Base-by-base conservation (phyloP, 2,113 vertebrate genomes). In the Gavia stellata region DNA sequence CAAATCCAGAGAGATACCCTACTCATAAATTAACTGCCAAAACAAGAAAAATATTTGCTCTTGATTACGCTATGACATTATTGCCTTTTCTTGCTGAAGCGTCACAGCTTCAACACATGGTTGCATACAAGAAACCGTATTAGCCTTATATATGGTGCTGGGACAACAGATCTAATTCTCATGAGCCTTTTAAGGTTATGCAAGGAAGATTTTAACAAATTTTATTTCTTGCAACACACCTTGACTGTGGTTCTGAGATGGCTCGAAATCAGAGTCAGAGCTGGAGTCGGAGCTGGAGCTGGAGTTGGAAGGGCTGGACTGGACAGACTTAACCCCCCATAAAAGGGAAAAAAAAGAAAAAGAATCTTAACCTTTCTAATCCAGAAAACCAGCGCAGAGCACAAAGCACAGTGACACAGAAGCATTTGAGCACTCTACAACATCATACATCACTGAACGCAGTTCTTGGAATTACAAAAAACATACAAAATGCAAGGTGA, bases 191-290 rank as follows among this genome's bases (percentile, higher is more conserved):
- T 65, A 59, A 47, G 34, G 65, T 75, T 34, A 62, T 5, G 31
- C 28, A 62, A 70, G 49, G 80, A 82, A 77, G 59, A 34, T 44
- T 82, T 66, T 40, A 58, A 85, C n/a, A 68, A 33, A 44, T 42
- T 58, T 40, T 18, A 50, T 50, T 66, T 58, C 56, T 66, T 61
- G 49, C 42, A 75, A 97, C 97, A 42, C 97, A 99, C 99, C 99
- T 99, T 99, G 99, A 52, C 99, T 99, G 98, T 98, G 99, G 98
- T 99, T 99, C 98, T 99, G 99, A 83, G 98, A 98, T 0, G 99
- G 99, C 93, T 99, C 99, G 20, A 99, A 99, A 95, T 99, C 99
- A 0, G 99, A 99, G 92, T 99, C 99, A 0, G 99, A 99, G 96
- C 99, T 99, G 96, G 99, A 99, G 95, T 99, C 99, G 0, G 99